These are phyloP conservation scores for Sebastes iracundus DNA, from an alignment of 2,797 vertebrate genomes.

Conservation along the genomic window DNA sequence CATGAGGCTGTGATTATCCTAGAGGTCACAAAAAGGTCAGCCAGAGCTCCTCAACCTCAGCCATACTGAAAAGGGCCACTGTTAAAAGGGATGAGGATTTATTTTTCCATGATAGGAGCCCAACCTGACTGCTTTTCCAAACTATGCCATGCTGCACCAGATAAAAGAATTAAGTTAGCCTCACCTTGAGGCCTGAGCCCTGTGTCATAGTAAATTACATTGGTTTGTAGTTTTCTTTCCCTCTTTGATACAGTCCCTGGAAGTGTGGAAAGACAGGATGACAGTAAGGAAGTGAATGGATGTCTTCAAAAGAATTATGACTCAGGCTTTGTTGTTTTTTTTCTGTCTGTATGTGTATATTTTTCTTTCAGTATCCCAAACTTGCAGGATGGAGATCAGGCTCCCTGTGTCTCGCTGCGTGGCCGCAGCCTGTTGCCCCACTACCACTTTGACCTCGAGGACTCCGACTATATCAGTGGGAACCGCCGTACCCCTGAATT, in stretches of 20 bases:
- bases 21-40: too few species aligned
- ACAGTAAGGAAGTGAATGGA: background rate
- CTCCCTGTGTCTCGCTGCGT: conserved; percentile 74
- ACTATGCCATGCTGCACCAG: background rate
- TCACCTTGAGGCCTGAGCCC: background rate
- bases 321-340: background rate
- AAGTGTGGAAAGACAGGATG: background rate
- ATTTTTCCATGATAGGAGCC: background rate
- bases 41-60: background rate
- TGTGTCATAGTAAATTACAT: too few species aligned
- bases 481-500: conserved; percentile 65
- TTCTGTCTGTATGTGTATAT: background rate
- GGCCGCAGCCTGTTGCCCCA: conserved; percentile 81
- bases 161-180: background rate
- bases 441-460: conserved; percentile 86
- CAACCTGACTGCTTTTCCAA: background rate
- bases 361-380: conserved; percentile 85
- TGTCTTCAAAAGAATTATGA: background rate
- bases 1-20: too few species aligned
- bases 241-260: background rate
- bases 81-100: background rate
- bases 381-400: conserved; percentile 65
- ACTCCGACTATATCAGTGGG: conserved; percentile 85
- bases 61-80: background rate
- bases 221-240: background rate